Conservation (phyloP, 2,797 vertebrate species). For the Amblyraja radiata region DNA sequence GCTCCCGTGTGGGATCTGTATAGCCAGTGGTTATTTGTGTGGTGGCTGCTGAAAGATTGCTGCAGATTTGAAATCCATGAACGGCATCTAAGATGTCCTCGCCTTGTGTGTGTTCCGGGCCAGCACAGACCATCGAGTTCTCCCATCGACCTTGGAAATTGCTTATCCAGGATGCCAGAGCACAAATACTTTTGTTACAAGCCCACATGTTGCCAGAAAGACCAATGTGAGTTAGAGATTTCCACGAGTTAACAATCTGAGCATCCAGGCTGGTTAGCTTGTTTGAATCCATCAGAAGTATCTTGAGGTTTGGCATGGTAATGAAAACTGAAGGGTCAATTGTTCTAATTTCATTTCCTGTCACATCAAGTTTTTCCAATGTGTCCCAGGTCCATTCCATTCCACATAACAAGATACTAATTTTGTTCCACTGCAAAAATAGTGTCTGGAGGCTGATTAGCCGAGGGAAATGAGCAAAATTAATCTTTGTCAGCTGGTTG, state of each 20-base stretch:
- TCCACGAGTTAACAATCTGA: slow-evolving; percentile 81
- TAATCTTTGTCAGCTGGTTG: slow-evolving; percentile 98
- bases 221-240: slow-evolving; percentile 77
- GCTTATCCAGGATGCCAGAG: slow-evolving; percentile 87
- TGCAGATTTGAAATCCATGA: slow-evolving; percentile 95
- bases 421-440: slow-evolving; percentile 98
- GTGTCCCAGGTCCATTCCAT: slow-evolving; percentile 98
- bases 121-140: slow-evolving; percentile 90
- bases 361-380: slow-evolving; percentile 91
- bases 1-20: slow-evolving; percentile 56
- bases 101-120: slow-evolving; percentile 90
- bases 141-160: slow-evolving; percentile 95
- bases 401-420: slow-evolving; percentile 88
- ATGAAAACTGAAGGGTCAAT: slow-evolving; percentile 86
- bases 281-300: slow-evolving; percentile 94
- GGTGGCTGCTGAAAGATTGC: slow-evolving; percentile 85
- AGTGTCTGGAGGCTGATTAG: slow-evolving; percentile 90
- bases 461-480: slow-evolving; percentile 97
- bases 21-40: slow-evolving; percentile 69
- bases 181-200: slow-evolving; percentile 94
- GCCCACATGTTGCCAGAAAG: slow-evolving; percentile 96
- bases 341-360: slow-evolving; percentile 87
- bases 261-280: slow-evolving; percentile 84
- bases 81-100: slow-evolving; percentile 97
- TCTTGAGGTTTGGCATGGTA: slow-evolving; percentile 92